Base-by-base conservation (phyloP, 2,113 vertebrate genomes). In the Platichthys flesus region DNA sequence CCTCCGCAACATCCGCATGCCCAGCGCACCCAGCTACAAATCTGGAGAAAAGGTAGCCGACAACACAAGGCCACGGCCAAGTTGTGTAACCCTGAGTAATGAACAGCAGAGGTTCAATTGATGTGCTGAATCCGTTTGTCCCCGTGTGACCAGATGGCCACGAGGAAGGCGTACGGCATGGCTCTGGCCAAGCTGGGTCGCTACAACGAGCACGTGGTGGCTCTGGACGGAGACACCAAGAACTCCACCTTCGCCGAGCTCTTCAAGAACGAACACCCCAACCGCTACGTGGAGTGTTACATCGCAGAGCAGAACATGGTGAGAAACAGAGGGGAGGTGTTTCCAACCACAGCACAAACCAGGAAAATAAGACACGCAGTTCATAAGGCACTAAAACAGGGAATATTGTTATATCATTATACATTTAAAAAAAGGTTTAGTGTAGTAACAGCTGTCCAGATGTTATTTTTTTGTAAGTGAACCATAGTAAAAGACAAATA, bases 251-350 rank as follows among this genome's bases (percentile, higher is more conserved):
- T 96, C 92, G 92, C 97, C 0, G 97, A 98, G 35, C 85, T 97
- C 59, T 99, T 98, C 76, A 99, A 95, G 90, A 98, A 98, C 49
- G 97, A 98, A 23, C 96, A 97, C 74, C 97, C 97, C 4, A 94
- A 90, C 81, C 97, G 96, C 66, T 99, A 95, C 85, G 95, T 99
- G 4, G 97, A 98, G 83, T 99, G 97, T 89, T 98, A 96, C 94
- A 98, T 98, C 20, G 96, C 97, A 2, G 96, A 99, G 85, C 97
- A 99, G 90, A 99, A 99, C 89, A 98, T 98, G 97, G 97, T 99
- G 81, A 84, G 75, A 80, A 8, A 9, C 18, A 49, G 2, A 64
- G 3, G 16, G 13, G 16, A 28, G 28, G 52, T 21, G 16, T 51
- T 71, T 16, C 20, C 18, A 20, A 28, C 2, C 23, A 71, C 10